These are phyloP conservation scores for Clarias batrachus DNA, from an alignment of 2,113 vertebrate genomes.

Conservation along the genomic window DNA sequence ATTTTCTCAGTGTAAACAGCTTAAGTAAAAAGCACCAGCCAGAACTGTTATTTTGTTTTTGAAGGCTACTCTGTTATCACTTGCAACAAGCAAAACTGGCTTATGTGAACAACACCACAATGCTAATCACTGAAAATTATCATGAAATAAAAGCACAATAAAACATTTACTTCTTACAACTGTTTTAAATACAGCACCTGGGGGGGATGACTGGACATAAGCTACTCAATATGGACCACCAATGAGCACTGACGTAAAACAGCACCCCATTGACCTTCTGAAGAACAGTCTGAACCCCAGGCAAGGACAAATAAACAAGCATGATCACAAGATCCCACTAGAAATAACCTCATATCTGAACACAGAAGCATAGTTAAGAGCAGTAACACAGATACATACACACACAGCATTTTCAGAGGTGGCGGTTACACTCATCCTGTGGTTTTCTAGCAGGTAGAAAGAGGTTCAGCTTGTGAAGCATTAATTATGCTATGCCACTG, in stretches of 20 bases:
- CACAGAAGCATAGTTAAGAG: not conserved
- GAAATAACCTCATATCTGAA: conserved; percentile 1
- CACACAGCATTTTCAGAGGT: not conserved
- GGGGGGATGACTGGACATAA: not conserved
- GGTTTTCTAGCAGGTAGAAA: not conserved
- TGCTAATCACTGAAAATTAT: not conserved
- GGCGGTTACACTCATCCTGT: not conserved
- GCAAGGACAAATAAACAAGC: conserved; percentile 26
- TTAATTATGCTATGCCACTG: not conserved
- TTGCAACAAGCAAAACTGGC: not conserved
- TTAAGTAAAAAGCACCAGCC: not conserved
- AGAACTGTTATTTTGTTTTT: not conserved
- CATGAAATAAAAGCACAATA: not conserved
- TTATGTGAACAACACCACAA: not conserved
- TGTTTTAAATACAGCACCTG: not conserved
- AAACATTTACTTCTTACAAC: not conserved
- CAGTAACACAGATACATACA: not conserved
- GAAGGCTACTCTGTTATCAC: not conserved
- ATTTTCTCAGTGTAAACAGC: not conserved
- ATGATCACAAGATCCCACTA: conserved; percentile 16
- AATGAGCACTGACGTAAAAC: not conserved
- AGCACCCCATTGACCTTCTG: not conserved
- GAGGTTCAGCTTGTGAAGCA: not conserved
- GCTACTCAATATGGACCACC: not conserved
- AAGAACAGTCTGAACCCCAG: not conserved